These are phyloP conservation scores for Nettapus auritus DNA, from an alignment of 2,113 vertebrate species.

Conservation along the genomic window DNA sequence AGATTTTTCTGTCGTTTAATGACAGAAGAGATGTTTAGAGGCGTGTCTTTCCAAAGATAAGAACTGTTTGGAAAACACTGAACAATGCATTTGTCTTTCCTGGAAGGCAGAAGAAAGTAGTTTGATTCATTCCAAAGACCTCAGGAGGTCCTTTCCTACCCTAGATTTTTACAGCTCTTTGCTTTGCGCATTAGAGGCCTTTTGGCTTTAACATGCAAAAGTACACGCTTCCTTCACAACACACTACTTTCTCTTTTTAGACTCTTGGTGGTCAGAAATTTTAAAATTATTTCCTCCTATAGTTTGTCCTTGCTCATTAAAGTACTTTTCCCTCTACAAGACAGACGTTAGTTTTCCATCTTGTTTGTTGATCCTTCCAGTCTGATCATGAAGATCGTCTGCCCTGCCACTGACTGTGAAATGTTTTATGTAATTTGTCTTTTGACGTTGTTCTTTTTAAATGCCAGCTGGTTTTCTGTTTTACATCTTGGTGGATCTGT, in stretches of 20 bases:
- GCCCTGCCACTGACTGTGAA: background rate
- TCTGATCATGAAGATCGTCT: background rate
- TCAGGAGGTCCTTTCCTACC: background rate
- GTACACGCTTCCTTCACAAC: background rate
- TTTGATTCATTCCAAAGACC: background rate
- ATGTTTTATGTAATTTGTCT: background rate
- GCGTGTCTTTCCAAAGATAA: background rate
- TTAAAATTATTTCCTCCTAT: background rate
- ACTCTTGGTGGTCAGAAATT: background rate
- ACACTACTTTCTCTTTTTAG: background rate
- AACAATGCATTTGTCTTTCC: rapidly evolving
- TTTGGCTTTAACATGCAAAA: background rate
- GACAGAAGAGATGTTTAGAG: background rate
- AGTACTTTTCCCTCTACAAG: background rate
- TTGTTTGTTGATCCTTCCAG: background rate
- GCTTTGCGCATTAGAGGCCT: background rate
- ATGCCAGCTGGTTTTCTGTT: background rate
- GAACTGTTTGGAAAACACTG: background rate
- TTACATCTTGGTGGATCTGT: background rate
- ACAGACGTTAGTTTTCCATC: background rate
- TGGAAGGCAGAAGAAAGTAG: background rate
- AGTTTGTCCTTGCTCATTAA: background rate
- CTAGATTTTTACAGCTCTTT: background rate
- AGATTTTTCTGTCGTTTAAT: background rate
- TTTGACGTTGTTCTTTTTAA: background rate